A percentile compares a stretch with the other conserved stretches of the same genome.
Conservation (phyloP, 2,888 invertebrate genomes). For the Tortrix viridana region DNA sequence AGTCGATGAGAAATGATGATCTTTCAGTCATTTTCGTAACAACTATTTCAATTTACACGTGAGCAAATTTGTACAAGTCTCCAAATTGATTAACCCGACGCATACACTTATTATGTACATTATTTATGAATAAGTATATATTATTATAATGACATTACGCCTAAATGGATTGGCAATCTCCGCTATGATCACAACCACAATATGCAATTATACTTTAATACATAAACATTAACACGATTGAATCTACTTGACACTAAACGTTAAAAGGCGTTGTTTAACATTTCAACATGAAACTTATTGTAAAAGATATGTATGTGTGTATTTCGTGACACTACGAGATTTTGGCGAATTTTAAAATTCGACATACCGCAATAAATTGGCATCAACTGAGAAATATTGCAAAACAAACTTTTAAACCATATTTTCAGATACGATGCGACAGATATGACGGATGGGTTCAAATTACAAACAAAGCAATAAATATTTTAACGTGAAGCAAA, state of each 20-base stretch:
- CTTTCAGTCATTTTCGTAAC: slow-evolving; percentile 75
- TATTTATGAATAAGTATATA: slow-evolving; percentile 49
- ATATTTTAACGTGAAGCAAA: background rate
- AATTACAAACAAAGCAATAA: background rate
- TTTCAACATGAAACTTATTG: slow-evolving; percentile 67
- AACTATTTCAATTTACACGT: slow-evolving; percentile 67
- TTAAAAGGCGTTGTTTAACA: slow-evolving; percentile 54
- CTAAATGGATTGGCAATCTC: slow-evolving; percentile 80
- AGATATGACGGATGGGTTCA: slow-evolving; percentile 12
- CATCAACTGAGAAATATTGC: slow-evolving; percentile 16
- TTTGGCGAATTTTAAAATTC: slow-evolving; percentile 6
- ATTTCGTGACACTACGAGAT: slow-evolving; percentile 14
- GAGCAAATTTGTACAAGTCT: slow-evolving; percentile 83
- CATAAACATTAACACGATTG: slow-evolving; percentile 43
- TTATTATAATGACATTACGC: slow-evolving; percentile 53
- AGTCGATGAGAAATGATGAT: slow-evolving; percentile 77
- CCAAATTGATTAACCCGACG: slow-evolving; percentile 75
- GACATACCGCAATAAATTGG: slow-evolving; percentile 8
- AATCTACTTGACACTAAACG: slow-evolving; percentile 41
- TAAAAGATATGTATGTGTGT: slow-evolving; percentile 76
- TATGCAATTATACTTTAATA: slow-evolving; percentile 68
- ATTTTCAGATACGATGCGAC: slow-evolving; percentile 14
- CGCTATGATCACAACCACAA: slow-evolving; percentile 82
- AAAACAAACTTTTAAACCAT: slow-evolving; percentile 1
- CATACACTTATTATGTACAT: slow-evolving; percentile 73